Evolutionary conservation across 2,888 invertebrate genomes (phyloP), one percentile per base, ranked within the genome.

Genomic region (Crepidodera aurea): DNA sequence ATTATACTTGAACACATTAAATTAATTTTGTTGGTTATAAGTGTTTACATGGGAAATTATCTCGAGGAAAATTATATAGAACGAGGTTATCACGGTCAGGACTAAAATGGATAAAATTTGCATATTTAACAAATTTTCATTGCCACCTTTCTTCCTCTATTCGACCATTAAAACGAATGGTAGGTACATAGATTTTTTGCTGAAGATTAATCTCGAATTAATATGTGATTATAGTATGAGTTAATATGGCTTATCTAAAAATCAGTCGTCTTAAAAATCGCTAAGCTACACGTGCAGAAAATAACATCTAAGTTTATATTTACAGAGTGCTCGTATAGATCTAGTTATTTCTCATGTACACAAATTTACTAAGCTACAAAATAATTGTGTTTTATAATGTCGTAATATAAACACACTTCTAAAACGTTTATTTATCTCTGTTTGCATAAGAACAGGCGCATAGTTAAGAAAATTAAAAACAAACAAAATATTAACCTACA

Each of bases 21-120:
- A 55, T 55, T 55, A 55, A 55, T 55, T 44, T 44, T 42, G 13
- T 44, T 8, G 19, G 46, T 7, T 32, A 22, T 42, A 32, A 55
- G 19, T 55, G 34, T 55, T 55, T 55, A 55, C 34, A 55, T 34
- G 46, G 44, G 2, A 55, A 32, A 44, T 54, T 53, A 37, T 40
- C 5, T 54, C 8, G 18, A 19, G 27, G 54, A 54, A 42, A 29
- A 42, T 46, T 55, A 44, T 32, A 44, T 44, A 44, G 15, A 51
- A 15, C 42, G 27, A 18, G 8, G 54, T 15, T 54, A 42, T 54
- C 27, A 54, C 54, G 54, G 54, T 27, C 42, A 54, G 51, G 29
- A 40, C 27, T 53, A 40, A n/a, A 53, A 53, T 27, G 55, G 44
- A 46, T 55, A 44, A 34, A 44, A 55, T 55, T 46, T 55, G 32